A percentile compares a stretch with the other conserved stretches of the same genome.
These are phyloP conservation scores for Wiebesia pumilae DNA, from an alignment of 1,140 invertebrate genomes.

Conservation along the genomic window DNA sequence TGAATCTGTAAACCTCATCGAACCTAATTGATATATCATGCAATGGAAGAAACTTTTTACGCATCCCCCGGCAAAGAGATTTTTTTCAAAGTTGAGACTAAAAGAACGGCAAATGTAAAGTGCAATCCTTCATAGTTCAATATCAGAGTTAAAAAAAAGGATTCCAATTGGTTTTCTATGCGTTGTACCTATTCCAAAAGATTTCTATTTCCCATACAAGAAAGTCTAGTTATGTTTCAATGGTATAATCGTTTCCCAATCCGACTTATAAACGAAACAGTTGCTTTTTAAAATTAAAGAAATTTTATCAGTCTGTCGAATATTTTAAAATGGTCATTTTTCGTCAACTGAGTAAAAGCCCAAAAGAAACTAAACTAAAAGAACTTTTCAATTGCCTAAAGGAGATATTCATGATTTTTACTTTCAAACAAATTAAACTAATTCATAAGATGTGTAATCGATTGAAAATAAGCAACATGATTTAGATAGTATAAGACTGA, in stretches of 20 bases:
- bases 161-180: neutral
- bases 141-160: neutral
- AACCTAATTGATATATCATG: neutral
- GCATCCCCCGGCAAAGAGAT: neutral
- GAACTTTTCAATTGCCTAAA: too few species aligned
- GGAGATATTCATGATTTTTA: too few species aligned
- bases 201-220: neutral
- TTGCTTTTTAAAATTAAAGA: neutral
- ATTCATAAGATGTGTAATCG: too few species aligned
- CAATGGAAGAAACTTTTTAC: neutral
- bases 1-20: neutral
- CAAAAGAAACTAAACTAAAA: too few species aligned
- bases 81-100: neutral
- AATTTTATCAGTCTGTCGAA: too few species aligned
- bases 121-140: neutral
- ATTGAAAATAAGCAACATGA: too few species aligned
- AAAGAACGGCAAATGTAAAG: neutral
- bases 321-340: too few species aligned
- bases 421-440: too few species aligned
- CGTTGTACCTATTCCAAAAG: neutral
- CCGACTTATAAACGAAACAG: neutral
- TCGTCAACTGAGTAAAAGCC: too few species aligned
- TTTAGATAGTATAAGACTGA: too few species aligned
- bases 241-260: neutral
- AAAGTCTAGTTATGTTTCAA: neutral